phyloP scores from a whole-genome alignment of 2,113 vertebrate species.

The Stegostoma tigrinum region DNA sequence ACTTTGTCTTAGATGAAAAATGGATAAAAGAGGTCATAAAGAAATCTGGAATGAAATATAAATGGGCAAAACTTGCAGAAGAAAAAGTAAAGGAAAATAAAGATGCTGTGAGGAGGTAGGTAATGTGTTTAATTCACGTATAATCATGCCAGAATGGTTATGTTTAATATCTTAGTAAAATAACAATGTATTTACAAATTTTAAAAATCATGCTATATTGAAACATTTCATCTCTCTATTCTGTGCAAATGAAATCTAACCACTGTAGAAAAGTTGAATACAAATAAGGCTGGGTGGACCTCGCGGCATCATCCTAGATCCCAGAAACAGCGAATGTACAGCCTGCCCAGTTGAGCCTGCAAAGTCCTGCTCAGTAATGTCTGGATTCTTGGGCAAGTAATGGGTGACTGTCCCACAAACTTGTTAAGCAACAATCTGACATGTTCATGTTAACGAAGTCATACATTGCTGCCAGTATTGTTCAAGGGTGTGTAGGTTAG shows the following conservation, averaged over 20 bases:
- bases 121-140: background rate
- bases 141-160: background rate
- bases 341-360: background rate
- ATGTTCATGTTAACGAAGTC: background rate
- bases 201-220: background rate
- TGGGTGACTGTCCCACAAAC: background rate
- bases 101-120: constrained; percentile 71
- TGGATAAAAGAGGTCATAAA: constrained; percentile 77
- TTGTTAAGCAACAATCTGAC: background rate
- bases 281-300: background rate
- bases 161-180: background rate
- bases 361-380: background rate
- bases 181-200: background rate
- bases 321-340: background rate
- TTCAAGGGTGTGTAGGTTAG: no score
- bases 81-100: constrained; percentile 62
- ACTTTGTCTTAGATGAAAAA: constrained; percentile 60
- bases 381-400: background rate
- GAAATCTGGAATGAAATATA: constrained; percentile 79
- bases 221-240: background rate
- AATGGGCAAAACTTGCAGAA: constrained; percentile 65
- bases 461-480: background rate
- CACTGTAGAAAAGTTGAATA: background rate
- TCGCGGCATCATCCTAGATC: background rate
- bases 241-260: background rate